Evolutionary conservation across 2,888 invertebrate species (phyloP).

Genomic region (Cylloceria caligata): DNA sequence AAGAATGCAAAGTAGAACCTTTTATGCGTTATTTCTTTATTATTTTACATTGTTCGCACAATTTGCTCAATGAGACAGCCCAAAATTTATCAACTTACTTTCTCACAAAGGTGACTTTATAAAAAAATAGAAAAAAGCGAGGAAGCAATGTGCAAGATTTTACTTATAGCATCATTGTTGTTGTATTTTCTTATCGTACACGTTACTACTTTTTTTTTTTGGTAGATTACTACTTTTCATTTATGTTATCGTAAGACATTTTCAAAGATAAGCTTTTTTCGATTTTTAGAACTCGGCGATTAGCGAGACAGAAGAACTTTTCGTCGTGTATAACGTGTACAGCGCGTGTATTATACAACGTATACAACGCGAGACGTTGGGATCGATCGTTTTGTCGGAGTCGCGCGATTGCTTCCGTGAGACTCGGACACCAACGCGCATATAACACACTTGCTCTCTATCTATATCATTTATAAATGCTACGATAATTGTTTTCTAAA

Average conservation of each 20-base stretch:
- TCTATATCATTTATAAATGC: neutral
- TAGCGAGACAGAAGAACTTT: neutral
- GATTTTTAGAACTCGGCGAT: neutral
- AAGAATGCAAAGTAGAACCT: too few species aligned
- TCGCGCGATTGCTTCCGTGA: slow-evolving; percentile 31
- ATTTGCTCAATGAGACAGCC: too few species aligned
- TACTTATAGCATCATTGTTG: neutral
- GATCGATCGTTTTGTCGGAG: slow-evolving; percentile 40
- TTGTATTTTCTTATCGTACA: neutral
- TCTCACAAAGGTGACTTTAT: too few species aligned
- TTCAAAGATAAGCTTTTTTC: neutral
- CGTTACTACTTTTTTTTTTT: too few species aligned
- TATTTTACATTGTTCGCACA: too few species aligned
- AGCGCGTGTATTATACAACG: neutral
- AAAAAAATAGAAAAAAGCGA: too few species aligned
- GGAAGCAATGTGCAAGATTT: neutral
- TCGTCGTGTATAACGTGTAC: neutral
- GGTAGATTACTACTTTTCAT: neutral
- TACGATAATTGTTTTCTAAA: neutral
- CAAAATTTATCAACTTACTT: too few species aligned
- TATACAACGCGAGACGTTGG: slow-evolving; percentile 10
- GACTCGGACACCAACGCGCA: slow-evolving; percentile 15
- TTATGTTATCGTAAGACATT: neutral
- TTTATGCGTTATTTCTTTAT: too few species aligned
- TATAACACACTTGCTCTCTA: too few species aligned